Evolutionary conservation across 2,113 vertebrate genomes (phyloP).

Genomic region (Clarias magur): DNA sequence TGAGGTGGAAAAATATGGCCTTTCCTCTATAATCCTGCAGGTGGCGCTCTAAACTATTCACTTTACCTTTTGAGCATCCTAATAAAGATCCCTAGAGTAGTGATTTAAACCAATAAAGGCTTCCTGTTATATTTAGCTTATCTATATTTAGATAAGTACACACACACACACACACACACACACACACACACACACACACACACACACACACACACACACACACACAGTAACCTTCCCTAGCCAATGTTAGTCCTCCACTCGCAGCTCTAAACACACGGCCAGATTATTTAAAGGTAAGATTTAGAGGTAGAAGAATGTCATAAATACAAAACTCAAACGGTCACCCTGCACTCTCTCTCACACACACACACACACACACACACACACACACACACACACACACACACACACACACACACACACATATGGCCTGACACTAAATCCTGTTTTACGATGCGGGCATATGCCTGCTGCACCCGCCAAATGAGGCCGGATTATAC

Average conservation of each 20-base stretch:
- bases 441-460: slow-evolving; percentile 50
- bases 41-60: too few relatives aligned
- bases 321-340: slow-evolving; percentile 47
- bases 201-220: neutral
- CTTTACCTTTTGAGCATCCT: neutral
- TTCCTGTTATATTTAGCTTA: slow-evolving; percentile 3
- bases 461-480: slow-evolving; percentile 51
- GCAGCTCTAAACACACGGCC: slow-evolving; percentile 26
- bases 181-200: neutral
- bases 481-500: slow-evolving; percentile 54
- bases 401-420: neutral
- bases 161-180: neutral
- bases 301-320: slow-evolving; percentile 47
- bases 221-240: neutral
- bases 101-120: slow-evolving; percentile 37
- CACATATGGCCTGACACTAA: slow-evolving; percentile 48
- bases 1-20: too few relatives aligned
- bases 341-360: slow-evolving; percentile 15
- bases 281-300: slow-evolving; percentile 20
- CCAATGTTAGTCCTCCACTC: neutral
- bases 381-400: too few relatives aligned
- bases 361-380: neutral
- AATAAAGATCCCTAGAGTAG: neutral
- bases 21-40: too few relatives aligned
- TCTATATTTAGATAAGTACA: neutral